Conservation (phyloP, 2,113 vertebrate genomes). For the Gambusia affinis region DNA sequence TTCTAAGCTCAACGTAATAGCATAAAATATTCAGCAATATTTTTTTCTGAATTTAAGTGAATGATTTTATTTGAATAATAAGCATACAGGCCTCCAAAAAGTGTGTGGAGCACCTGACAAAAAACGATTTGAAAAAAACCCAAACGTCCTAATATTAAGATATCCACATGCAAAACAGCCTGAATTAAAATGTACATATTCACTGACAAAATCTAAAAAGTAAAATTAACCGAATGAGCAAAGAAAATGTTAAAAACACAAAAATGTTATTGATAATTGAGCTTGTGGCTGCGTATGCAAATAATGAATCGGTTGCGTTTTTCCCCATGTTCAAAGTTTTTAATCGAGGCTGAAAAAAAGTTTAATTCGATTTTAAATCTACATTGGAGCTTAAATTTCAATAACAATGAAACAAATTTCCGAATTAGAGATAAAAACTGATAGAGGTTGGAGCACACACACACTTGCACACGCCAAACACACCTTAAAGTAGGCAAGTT, state of each 20-base stretch:
- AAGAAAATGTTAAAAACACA: background rate
- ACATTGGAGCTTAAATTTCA: background rate
- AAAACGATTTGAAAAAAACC: background rate
- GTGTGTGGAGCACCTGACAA: background rate
- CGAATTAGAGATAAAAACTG: background rate
- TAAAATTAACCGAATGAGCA: background rate
- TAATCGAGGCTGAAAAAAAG: background rate
- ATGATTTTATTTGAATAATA: conserved; percentile 37
- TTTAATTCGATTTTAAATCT: background rate
- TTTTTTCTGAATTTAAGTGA: background rate
- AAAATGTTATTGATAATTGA: background rate
- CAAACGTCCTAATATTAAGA: background rate
- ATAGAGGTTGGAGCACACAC: background rate
- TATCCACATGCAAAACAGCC: conserved; percentile 19
- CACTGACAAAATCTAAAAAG: background rate
- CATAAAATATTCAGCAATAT: background rate
- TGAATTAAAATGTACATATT: conserved; percentile 34
- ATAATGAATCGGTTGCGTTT: background rate
- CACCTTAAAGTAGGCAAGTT: background rate
- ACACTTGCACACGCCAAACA: background rate
- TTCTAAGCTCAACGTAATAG: background rate
- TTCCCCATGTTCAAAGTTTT: background rate
- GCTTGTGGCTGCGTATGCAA: background rate
- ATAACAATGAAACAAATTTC: background rate
- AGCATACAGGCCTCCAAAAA: conserved; percentile 23